These are phyloP conservation scores for Oopsacas minuta DNA, from an alignment of 37 sponge, comb jelly and placozoan species.

Conservation along the genomic window DNA sequence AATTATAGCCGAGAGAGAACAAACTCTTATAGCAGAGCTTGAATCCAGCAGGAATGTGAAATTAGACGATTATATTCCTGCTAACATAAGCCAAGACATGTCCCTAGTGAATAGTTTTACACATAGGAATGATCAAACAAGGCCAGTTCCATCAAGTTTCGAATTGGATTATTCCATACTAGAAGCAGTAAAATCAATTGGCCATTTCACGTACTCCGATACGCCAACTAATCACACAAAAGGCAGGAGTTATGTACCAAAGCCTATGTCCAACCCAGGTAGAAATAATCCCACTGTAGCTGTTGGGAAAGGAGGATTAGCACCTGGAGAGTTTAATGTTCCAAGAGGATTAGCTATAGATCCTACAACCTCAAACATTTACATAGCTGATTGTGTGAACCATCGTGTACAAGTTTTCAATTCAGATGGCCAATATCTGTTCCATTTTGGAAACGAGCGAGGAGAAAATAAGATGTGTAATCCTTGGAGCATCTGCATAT, in stretches of 20 bases:
- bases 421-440: neutral
- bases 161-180: neutral
- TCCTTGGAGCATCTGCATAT: neutral
- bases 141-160: neutral
- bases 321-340: constrained; percentile 4
- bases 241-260: neutral
- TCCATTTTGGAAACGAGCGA: neutral
- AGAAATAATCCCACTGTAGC: neutral
- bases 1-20: neutral
- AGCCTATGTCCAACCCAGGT: neutral
- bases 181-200: neutral
- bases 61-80: neutral
- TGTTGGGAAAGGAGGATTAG: neutral
- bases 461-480: neutral
- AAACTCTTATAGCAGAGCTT: neutral
- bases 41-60: neutral
- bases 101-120: neutral
- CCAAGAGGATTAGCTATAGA: neutral
- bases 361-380: neutral
- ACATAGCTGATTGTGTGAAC: neutral
- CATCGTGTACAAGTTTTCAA: neutral
- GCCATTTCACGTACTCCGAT: neutral
- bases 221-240: neutral
- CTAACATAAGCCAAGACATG: neutral
- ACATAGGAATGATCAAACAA: neutral